These are phyloP conservation scores for Guaruba guarouba DNA, from an alignment of 2,113 vertebrate species.

Conservation along the genomic window DNA sequence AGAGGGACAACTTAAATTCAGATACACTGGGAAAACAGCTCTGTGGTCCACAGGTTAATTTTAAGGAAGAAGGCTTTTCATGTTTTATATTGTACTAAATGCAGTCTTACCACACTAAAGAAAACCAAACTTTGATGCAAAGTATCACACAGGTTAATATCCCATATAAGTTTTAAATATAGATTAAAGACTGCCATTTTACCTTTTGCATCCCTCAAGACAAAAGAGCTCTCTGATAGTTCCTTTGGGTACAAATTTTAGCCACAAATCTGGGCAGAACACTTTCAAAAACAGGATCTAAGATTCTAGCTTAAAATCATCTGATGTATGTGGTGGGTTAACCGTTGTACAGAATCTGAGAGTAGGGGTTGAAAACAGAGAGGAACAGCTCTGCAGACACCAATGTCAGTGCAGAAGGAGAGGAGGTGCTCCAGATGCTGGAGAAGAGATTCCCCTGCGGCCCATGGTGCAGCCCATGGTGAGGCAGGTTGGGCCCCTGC, in stretches of 20 bases:
- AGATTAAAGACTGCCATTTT: not conserved
- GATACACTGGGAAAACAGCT: not conserved
- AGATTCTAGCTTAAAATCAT: not conserved
- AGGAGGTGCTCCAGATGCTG: accelerated
- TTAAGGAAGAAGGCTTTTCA: not conserved
- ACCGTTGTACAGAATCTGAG: not conserved
- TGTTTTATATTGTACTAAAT: not conserved
- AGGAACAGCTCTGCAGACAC: not conserved
- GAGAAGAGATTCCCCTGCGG: not conserved
- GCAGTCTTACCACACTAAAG: not conserved
- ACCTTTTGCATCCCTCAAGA: not conserved
- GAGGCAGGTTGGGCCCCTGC: not conserved
- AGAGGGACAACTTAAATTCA: constrained; percentile 25
- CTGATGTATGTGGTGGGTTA: not conserved
- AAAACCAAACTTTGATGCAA: not conserved
- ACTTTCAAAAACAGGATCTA: not conserved
- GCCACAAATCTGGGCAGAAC: not conserved
- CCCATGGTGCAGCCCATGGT: accelerated
- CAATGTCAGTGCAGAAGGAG: not conserved
- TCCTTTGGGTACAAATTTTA: not conserved
- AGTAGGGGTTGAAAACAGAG: not conserved
- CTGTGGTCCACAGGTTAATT: not conserved
- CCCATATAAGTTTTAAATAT: not conserved
- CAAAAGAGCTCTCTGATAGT: not conserved
- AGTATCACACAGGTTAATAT: not conserved